A percentile compares a stretch with the other conserved stretches of the same genome.
Evolutionary conservation across 1,140 invertebrate species (phyloP).

Genomic region (Scaptomyza montana): DNA sequence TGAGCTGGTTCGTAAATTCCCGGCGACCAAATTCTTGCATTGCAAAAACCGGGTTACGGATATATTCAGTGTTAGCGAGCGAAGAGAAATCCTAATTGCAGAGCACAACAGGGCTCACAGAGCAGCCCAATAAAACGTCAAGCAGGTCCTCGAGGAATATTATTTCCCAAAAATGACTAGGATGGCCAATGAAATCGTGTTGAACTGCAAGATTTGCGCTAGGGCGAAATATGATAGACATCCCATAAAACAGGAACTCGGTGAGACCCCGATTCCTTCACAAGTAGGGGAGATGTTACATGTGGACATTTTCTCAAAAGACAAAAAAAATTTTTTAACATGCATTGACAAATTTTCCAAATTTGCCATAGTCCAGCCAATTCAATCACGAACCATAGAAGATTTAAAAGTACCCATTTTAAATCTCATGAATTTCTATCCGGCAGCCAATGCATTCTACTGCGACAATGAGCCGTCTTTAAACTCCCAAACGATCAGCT

Average conservation of each 20-base stretch:
- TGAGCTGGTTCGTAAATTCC: neutral
- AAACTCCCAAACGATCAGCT: no score
- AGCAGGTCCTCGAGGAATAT: conserved; percentile 1
- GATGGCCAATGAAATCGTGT: no score
- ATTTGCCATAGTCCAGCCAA: no score
- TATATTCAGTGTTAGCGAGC: neutral
- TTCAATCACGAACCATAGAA: neutral
- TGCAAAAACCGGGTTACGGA: conserved; percentile 17
- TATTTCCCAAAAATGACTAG: neutral
- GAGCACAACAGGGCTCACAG: conserved; percentile 12
- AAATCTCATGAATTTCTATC: conserved; percentile 14
- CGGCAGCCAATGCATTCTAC: neutral
- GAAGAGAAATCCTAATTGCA: neutral
- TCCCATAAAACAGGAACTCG: neutral
- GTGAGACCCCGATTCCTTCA: neutral
- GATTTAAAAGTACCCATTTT: neutral
- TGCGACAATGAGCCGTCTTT: no score
- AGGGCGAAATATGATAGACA: no score
- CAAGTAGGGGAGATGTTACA: neutral
- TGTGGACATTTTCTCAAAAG: neutral
- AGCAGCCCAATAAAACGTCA: neutral
- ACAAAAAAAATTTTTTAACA: neutral
- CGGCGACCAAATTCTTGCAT: neutral
- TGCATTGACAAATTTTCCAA: no score
- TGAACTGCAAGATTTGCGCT: no score